Conservation (phyloP, 2,888 invertebrate genomes). For the Aradus depressus region DNA sequence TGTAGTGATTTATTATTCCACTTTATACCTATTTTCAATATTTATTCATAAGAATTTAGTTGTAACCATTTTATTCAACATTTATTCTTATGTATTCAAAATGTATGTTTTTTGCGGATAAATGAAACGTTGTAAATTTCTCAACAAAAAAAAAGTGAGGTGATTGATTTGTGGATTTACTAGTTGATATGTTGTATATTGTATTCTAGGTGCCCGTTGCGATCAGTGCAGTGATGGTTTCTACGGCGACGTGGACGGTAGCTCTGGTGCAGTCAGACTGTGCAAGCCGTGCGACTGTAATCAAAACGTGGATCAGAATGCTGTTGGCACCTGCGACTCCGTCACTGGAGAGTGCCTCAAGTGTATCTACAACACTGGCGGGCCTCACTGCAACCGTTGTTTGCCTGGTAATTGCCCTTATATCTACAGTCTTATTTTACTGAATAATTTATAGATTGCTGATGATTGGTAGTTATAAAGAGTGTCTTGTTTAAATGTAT, state of each 20-base stretch:
- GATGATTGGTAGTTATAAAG: not conserved
- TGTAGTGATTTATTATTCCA: no score
- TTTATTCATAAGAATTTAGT: no score
- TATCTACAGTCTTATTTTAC: no score
- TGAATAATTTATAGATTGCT: not conserved
- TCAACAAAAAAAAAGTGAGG: no score
- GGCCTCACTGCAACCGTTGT: conserved; percentile 84
- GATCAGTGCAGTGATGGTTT: conserved; percentile 93
- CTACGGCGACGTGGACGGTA: conserved; percentile 78
- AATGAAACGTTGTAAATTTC: no score
- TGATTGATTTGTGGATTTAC: no score
- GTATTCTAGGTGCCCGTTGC: conserved; percentile 58
- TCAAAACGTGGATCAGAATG: conserved; percentile 86
- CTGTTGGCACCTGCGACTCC: conserved; percentile 95
- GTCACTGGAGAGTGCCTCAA: conserved; percentile 91
- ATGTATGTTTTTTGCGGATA: no score
- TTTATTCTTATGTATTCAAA: no score
- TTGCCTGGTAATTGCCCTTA: conserved; percentile 67
- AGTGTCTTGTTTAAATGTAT: not conserved
- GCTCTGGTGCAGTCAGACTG: conserved; percentile 51
- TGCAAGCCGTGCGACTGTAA: conserved; percentile 87
- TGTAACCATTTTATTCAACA: no score
- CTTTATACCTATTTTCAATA: no score
- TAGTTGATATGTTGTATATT: not conserved
- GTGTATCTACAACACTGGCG: conserved; percentile 92